Percentiles rank a stretch among this genome's conserved stretches.
Evolutionary conservation across 2,797 vertebrate species (phyloP).

Genomic region (Lophius americanus): DNA sequence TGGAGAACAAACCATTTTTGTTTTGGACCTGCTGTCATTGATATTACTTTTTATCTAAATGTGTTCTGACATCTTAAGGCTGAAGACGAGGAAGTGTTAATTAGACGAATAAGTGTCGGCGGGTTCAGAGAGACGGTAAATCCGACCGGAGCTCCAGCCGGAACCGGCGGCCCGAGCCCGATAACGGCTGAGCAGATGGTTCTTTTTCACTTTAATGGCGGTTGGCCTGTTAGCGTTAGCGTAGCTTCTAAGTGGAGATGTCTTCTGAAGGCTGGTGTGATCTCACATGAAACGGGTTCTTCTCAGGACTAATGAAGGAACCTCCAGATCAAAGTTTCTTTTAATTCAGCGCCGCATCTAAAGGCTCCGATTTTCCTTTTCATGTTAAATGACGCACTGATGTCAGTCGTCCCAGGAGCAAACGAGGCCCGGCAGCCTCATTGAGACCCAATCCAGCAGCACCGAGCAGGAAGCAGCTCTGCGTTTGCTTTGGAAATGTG

Average conservation of each 20-base stretch:
- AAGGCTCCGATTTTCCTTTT: constrained; percentile 56
- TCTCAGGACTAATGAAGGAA: constrained; percentile 54
- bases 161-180: no score
- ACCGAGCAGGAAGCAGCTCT: constrained; percentile 17
- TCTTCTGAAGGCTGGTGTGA: constrained; percentile 46
- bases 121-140: no score
- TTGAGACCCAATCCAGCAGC: constrained; percentile 26
- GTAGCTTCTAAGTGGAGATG: constrained; percentile 12
- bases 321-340: constrained; percentile 12
- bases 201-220: constrained; percentile 19
- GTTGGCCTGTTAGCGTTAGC: constrained; percentile 25
- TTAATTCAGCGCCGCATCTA: constrained; percentile 25
- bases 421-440: constrained; percentile 7
- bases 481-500: no score
- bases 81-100: no score
- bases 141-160: no score
- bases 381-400: constrained; percentile 24
- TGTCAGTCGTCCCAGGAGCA: constrained; percentile 21
- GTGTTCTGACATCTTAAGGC: no score
- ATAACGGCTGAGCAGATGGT: no score
- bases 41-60: no score
- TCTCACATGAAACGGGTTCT: constrained; percentile 50
- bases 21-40: no score
- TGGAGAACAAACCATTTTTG: no score
- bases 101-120: no score